These are phyloP conservation scores for Parthenolecanium corni DNA, from an alignment of 2,888 invertebrate species.

Conservation along the genomic window DNA sequence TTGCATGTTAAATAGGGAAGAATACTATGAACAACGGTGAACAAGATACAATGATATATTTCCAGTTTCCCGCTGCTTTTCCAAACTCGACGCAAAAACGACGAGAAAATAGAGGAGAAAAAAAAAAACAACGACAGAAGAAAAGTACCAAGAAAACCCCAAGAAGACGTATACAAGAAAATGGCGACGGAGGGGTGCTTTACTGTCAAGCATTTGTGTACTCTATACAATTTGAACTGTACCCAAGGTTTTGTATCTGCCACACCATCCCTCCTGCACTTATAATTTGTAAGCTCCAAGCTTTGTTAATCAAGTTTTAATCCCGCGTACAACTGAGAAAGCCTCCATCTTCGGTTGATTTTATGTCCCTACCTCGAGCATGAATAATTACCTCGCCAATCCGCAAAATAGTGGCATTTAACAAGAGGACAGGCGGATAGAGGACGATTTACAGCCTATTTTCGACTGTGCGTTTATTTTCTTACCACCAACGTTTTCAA, in stretches of 20 bases:
- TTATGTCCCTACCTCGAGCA: constrained; percentile 18
- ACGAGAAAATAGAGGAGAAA: background rate
- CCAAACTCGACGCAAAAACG: background rate
- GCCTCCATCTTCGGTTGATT: constrained; percentile 17
- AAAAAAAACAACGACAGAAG: no score
- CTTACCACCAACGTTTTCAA: no score
- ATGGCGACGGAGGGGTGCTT: background rate
- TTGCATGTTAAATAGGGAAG: constrained; percentile 25
- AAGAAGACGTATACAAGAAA: no score
- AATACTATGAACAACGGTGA: constrained; percentile 12
- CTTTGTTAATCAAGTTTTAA: constrained; percentile 23
- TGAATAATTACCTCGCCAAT: constrained; percentile 18
- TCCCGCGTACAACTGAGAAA: constrained; percentile 19
- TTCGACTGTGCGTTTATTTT: no score
- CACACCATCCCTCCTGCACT: constrained; percentile 12
- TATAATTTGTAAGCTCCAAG: constrained; percentile 23
- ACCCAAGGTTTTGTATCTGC: constrained; percentile 21
- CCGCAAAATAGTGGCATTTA: constrained; percentile 21
- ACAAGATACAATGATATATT: constrained; percentile 25
- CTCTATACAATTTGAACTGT: constrained; percentile 16
- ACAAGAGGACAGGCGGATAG: background rate
- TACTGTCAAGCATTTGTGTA: constrained; percentile 12
- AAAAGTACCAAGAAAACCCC: no score
- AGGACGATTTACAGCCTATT: no score
- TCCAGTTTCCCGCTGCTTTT: constrained; percentile 12